phyloP scores from a whole-genome alignment of 1,140 invertebrate genomes.

The Drosophila teissieri region DNA sequence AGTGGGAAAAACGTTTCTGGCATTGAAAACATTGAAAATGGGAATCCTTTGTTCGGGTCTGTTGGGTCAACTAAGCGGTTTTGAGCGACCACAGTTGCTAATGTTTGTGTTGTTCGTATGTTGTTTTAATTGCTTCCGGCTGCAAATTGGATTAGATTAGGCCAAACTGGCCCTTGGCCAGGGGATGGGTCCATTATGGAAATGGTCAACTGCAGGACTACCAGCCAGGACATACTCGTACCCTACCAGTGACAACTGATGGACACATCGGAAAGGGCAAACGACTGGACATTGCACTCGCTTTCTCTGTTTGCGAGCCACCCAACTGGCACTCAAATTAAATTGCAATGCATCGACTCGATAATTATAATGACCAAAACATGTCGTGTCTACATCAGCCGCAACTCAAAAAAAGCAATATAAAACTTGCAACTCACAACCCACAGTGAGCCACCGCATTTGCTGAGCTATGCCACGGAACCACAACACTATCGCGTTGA shows the following conservation, averaged over 20 bases:
- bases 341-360: slow-evolving; percentile 65
- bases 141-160: slow-evolving; percentile 47
- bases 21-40: background rate
- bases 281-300: slow-evolving; percentile 29
- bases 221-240: background rate
- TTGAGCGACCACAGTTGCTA: slow-evolving; percentile 15
- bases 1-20: slow-evolving; percentile 17
- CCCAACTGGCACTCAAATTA: slow-evolving; percentile 45
- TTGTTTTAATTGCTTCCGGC: slow-evolving; percentile 43
- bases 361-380: slow-evolving; percentile 77
- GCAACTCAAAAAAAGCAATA: slow-evolving; percentile 1
- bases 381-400: slow-evolving; percentile 60
- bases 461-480: slow-evolving; percentile 26
- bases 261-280: slow-evolving; percentile 21
- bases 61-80: slow-evolving; percentile 39
- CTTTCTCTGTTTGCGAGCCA: slow-evolving; percentile 7
- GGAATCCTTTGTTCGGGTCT: slow-evolving; percentile 24
- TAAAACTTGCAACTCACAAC: slow-evolving; percentile 3
- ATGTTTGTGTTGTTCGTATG: slow-evolving; percentile 33
- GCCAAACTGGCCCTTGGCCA: slow-evolving; percentile 22
- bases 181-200: slow-evolving; percentile 18
- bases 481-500: slow-evolving; percentile 45
- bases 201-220: background rate
- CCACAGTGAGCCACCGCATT: slow-evolving; percentile 28
- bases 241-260: slow-evolving; percentile 16